Base-by-base conservation (phyloP, 2,888 invertebrate species). In the Idaea aversata region DNA sequence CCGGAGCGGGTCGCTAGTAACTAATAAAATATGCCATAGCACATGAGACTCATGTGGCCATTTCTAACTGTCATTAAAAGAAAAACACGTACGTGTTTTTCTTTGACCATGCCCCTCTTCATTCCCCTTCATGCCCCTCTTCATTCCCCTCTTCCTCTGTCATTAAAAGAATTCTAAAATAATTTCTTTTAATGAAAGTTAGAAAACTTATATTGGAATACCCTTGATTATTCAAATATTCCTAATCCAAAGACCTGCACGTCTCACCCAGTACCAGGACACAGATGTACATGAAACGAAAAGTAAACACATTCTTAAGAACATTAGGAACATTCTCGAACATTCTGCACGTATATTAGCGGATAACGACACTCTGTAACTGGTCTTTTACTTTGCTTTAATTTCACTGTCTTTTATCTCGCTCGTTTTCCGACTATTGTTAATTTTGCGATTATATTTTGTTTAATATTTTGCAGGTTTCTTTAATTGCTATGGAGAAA, bases 381-480 rank as follows among this genome's bases (percentile, higher is more conserved):
- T 16, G 36, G 47, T 58, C 47, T 57, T 65, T 25, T 47, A 60
- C 34, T 67, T 64, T 47, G 47, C 47, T 47, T 47, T 47, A 63
- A 67, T 67, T 64, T 64, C 64, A 4, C 47, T 4, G 47, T 47
- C 47, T 47, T 47, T 47, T 47, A 47, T 47, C 47, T 47, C 7
- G 47, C 47, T 47, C 47, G 47, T 47, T 47, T 47, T 47, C 47
- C 47, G 25, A 59, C 47, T 67, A 61, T 64, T 64, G 64, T 64
- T 64, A 62, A 67, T 67, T 64, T 63, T 34, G 16, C 34, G 64
- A 64, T 62, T 64, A 64, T 62, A 16, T 38, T 15, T 34, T 47
- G 47, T 47, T 47, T 47, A 47, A 47, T 47, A 7, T 47, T 47
- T 47, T 47, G 10, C 47, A 47, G 47, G 47, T 47, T 47, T 13